Base-by-base conservation (phyloP, 2,113 vertebrate species). In the Psilopsiagon aurifrons region DNA sequence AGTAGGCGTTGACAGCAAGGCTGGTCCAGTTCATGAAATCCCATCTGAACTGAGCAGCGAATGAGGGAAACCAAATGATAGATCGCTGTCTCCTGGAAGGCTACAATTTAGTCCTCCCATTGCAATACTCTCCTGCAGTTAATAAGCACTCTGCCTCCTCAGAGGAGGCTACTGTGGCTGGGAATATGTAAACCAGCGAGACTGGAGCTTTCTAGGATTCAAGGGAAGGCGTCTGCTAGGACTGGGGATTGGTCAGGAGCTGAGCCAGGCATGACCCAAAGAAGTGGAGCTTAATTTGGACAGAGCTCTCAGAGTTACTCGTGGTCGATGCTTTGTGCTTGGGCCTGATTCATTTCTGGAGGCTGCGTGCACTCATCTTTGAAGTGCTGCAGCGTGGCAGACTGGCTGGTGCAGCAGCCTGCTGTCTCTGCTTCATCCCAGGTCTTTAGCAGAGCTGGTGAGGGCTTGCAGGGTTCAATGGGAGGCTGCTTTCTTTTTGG, bases 171-270 rank as follows among this genome's bases (percentile, higher is more conserved):
- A 6, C 74, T 73, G 89, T 57, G 93, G 96, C 90, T 57, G 79
- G 62, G 73, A 73, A 52, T 69, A 64, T 64, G 92, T 28, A 84
- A 91, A 82, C 78, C 94, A 62, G 87, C 33, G 74, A 76, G 93
- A 37, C 52, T 6, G n/a, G 62, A 88, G 89, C 93, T 97, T 97
- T 95, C 94, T 93, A 95, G 93, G 94, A 95, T 90, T 91, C 41
- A 33, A 39, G 39, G 64, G 73, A 83, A 92, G 84, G 86, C 69
- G 0, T 35, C 43, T 79, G 74, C 20, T 46, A 44, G 73, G 63
- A 62, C 22, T 13, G 6, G 33, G 85, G 69, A 49, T 41, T 75
- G 92, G 86, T 22, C 57, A 79, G 95, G 86, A 96, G 57, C 59
- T 18, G 69, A 47, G 84, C 95, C 91, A 94, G 49, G n/a, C 24